Base-by-base conservation (phyloP, 2,888 invertebrate species). In the Cephus nigrinus region DNA sequence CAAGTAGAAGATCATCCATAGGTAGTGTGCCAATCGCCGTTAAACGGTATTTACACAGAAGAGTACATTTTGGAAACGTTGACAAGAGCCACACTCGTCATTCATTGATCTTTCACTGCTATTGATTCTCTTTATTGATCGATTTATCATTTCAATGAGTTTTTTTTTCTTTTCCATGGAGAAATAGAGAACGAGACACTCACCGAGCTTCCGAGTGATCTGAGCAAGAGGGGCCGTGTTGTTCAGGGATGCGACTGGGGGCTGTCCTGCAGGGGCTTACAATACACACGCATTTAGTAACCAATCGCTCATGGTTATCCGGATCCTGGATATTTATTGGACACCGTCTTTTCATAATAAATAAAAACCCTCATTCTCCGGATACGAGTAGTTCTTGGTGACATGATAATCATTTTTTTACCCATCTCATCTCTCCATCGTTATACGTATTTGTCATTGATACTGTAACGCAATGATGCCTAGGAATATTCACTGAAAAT, bases 141-240 rank as follows among this genome's bases (percentile, higher is more conserved):
- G 55, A 23, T 55, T 55, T 55, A 55, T 23, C 55, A 23, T 55
- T 55, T 55, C 55, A 55, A 23, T 55, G 5, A 55, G 23, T 15
- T 40, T 12, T 35, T 35, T 36, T 40, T 55, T 55, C 55, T 55
- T 55, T 55, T 55, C 55, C 55, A 55, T 55, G 55, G 55, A 55
- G 55, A 55, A 55, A 55, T 55, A 55, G 40, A 76, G 80, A 84
- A 84, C 75, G 33, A 77, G 84, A 78, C 85, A 97, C 98, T 98
- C 94, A 98, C 98, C 98, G 92, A 98, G 95, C 92, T 96, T 96
- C 90, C 95, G 95, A 92, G 97, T 96, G 93, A 98, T 95, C 94
- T 97, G 96, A 93, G 97, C 96, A 93, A 97, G 95, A 93, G 97
- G 97, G 93, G 95, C 94, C 93, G 95, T 95, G 95, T 96, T 96